These are phyloP conservation scores for Tetraneura akinire DNA, from an alignment of 1,140 invertebrate species.

Conservation along the genomic window DNA sequence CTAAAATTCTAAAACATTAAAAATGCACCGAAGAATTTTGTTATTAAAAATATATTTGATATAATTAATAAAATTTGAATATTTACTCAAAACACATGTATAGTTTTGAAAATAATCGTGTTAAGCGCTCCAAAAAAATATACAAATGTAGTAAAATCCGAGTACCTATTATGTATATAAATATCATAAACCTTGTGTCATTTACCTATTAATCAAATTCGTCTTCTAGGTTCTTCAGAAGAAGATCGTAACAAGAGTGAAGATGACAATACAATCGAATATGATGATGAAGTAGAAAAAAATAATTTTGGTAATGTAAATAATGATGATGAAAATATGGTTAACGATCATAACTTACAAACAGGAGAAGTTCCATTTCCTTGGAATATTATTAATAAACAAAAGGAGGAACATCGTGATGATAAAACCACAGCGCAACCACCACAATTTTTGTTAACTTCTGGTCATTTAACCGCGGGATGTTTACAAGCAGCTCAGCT, in stretches of 20 bases:
- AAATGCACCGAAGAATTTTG: no score
- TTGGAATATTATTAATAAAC: slow-evolving; percentile 31
- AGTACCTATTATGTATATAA: no score
- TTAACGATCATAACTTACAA: slow-evolving; percentile 19
- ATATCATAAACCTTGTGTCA: no score
- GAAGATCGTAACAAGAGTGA: not conserved
- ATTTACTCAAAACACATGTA: no score
- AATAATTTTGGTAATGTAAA: not conserved
- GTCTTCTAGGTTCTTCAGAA: slow-evolving; percentile 3
- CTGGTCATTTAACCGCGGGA: slow-evolving; percentile 34
- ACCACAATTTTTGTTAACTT: slow-evolving; percentile 23
- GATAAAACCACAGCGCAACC: slow-evolving; percentile 27
- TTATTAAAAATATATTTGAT: no score
- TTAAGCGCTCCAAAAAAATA: no score
- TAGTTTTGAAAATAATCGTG: no score
- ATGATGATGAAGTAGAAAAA: slow-evolving; percentile 21
- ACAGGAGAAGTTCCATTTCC: slow-evolving; percentile 16
- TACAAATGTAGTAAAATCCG: no score
- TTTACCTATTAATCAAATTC: not conserved
- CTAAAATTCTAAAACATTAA: no score
- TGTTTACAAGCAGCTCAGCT: slow-evolving; percentile 33
- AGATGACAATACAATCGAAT: not conserved
- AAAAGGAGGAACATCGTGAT: not conserved
- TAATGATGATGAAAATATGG: slow-evolving; percentile 1
- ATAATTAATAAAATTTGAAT: no score